phyloP scores from a whole-genome alignment of 2,797 vertebrate species.

The Onychomys arenicola region DNA sequence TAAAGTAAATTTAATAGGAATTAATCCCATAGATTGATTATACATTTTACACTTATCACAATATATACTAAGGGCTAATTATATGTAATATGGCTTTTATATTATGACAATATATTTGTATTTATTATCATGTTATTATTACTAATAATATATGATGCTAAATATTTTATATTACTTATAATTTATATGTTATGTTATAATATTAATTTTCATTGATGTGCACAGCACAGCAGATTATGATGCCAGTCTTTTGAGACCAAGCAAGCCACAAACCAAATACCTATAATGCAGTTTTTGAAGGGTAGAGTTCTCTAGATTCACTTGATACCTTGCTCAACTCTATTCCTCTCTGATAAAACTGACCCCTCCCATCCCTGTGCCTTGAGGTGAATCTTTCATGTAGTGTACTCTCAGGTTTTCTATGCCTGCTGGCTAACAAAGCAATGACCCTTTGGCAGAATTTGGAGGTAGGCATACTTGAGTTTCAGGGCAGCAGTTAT shows the following conservation, averaged over 20 bases:
- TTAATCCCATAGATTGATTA: background rate
- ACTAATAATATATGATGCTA: background rate
- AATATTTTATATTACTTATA: background rate
- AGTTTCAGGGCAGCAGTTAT: background rate
- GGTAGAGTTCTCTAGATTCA: background rate
- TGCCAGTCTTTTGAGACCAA: background rate
- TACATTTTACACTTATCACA: background rate
- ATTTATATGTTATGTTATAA: background rate
- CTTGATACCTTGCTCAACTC: background rate
- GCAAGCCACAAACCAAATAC: background rate
- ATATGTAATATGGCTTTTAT: background rate
- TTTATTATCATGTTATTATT: background rate
- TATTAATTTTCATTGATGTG: background rate
- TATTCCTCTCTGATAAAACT: background rate
- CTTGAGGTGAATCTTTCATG: background rate
- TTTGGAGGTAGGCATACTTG: background rate
- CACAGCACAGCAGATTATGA: background rate
- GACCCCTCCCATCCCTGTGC: background rate
- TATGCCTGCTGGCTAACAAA: background rate
- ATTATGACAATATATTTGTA: background rate
- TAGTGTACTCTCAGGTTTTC: background rate
- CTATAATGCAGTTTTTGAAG: background rate
- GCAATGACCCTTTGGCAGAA: background rate
- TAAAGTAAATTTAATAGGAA: background rate
- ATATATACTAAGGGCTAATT: background rate